These are phyloP conservation scores for Aplochiton taeniatus DNA, from an alignment of 2,797 vertebrate genomes.

Conservation along the genomic window DNA sequence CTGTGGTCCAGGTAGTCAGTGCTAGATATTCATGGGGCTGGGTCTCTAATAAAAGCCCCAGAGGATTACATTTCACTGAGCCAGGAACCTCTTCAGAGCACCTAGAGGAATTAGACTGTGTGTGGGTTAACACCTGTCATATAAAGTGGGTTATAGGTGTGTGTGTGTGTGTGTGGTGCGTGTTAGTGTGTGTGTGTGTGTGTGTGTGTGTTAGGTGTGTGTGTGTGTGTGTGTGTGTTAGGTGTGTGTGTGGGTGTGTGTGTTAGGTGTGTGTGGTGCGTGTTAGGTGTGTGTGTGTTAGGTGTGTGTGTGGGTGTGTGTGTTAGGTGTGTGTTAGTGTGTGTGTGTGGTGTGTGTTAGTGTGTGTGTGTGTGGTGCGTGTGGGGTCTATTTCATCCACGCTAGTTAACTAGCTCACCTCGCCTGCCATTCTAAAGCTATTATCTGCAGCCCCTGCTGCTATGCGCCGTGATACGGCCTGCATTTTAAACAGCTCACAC, in stretches of 20 bases:
- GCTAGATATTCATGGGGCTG: too few relatives aligned
- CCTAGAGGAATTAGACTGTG: not conserved
- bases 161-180: not conserved
- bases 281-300: not conserved
- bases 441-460: slow-evolving; percentile 55
- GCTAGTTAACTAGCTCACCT: slow-evolving; percentile 63
- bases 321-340: not conserved
- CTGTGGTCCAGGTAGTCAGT: too few relatives aligned
- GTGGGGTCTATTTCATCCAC: slow-evolving; percentile 46
- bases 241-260: not conserved
- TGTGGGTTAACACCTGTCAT: not conserved
- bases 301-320: not conserved
- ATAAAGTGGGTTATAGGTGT: too few relatives aligned
- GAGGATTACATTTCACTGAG: not conserved
- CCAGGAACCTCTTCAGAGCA: not conserved
- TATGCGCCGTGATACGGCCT: slow-evolving; percentile 48
- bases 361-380: not conserved
- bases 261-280: too few relatives aligned
- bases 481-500: slow-evolving; percentile 59
- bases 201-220: not conserved
- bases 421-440: slow-evolving; percentile 57
- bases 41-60: too few relatives aligned
- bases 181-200: not conserved
- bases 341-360: too few relatives aligned
- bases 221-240: not conserved